Evolutionary conservation across 92 coral and sea anemone genomes (phyloP).

Genomic region (Phenganax subtilis): DNA sequence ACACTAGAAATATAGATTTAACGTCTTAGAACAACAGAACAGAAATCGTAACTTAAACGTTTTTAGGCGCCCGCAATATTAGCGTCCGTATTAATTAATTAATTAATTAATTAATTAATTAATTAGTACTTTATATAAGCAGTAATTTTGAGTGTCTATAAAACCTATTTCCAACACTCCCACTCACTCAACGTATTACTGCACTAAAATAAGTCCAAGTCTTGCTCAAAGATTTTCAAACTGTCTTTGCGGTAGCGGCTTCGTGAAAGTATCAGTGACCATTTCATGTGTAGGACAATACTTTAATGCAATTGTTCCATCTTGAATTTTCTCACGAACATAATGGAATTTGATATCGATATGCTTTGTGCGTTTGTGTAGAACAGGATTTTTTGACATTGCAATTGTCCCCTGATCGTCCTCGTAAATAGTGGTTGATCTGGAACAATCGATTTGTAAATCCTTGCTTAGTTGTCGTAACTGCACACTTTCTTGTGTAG

Average conservation of each 20-base stretch:
- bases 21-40: too few relatives aligned
- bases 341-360: constrained; percentile 4
- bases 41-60: too few relatives aligned
- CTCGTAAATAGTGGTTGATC: neutral
- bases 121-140: neutral
- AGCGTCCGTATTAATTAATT: too few relatives aligned
- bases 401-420: neutral
- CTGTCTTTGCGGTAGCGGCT: neutral
- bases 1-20: too few relatives aligned
- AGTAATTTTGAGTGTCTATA: neutral
- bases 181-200: constrained; percentile 14
- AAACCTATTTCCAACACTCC: constrained; percentile 20
- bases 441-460: constrained; percentile 1
- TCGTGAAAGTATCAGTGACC: constrained; percentile 6
- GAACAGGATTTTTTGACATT: constrained; percentile 8
- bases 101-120: too few relatives aligned
- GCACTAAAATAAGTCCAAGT: neutral
- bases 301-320: neutral
- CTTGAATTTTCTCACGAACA: constrained; percentile 7
- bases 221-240: too few relatives aligned
- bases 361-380: constrained; percentile 20
- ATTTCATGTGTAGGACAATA: neutral
- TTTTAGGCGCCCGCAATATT: too few relatives aligned
- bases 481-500: neutral
- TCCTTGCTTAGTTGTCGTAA: neutral